A percentile compares a stretch with the other conserved stretches of the same genome.
Evolutionary conservation across 2,888 invertebrate genomes (phyloP).

Genomic region (Coenonympha arcania): DNA sequence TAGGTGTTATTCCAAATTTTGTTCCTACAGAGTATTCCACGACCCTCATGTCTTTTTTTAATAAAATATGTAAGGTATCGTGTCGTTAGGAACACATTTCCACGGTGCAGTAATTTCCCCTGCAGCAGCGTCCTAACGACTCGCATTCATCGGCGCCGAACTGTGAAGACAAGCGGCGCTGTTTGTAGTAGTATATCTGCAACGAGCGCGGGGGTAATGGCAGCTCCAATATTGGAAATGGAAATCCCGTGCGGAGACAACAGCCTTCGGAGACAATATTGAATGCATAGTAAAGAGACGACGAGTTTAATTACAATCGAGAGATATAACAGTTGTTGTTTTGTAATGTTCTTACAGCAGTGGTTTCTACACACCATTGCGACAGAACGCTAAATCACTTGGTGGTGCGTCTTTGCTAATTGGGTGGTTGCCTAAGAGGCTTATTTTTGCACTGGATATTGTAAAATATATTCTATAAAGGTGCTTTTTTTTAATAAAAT

Average conservation of each 20-base stretch:
- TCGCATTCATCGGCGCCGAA: conserved; percentile 42
- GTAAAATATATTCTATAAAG: no score
- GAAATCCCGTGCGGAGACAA: conserved; percentile 9
- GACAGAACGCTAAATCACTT: no score
- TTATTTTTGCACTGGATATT: no score
- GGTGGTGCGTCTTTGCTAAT: no score
- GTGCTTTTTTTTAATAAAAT: background rate
- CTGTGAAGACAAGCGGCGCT: conserved; percentile 20
- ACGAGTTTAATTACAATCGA: conserved; percentile 1
- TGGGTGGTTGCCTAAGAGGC: no score
- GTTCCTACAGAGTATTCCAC: no score
- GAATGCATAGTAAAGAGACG: conserved; percentile 3
- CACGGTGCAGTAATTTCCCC: conserved; percentile 27
- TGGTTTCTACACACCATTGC: no score
- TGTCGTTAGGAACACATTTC: background rate
- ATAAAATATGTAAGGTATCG: background rate
- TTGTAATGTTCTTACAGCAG: no score
- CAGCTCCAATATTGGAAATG: conserved; percentile 16
- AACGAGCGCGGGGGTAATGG: conserved; percentile 18
- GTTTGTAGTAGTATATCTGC: conserved; percentile 15
- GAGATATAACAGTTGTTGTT: no score
- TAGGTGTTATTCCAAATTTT: no score
- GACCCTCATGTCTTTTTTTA: no score
- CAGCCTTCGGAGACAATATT: conserved; percentile 1
- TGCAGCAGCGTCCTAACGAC: conserved; percentile 52